A percentile compares a stretch with the other conserved stretches of the same genome.
These are phyloP conservation scores for Aptenodytes forsteri DNA, from an alignment of 2,113 vertebrate species.

Conservation along the genomic window DNA sequence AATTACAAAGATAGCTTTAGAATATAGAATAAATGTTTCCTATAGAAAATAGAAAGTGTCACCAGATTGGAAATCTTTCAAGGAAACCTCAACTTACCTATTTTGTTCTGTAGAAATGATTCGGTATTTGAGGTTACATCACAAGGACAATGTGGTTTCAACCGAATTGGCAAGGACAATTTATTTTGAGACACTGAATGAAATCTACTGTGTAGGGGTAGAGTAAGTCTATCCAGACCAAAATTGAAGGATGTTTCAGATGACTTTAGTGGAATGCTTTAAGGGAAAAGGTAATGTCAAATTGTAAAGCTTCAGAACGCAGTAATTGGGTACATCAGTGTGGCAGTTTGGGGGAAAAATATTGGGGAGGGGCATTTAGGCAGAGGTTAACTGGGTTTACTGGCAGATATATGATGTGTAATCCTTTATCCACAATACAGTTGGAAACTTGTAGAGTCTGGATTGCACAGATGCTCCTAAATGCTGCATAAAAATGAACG, in stretches of 20 bases:
- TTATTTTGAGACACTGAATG: background rate
- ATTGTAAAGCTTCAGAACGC: background rate
- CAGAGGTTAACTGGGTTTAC: background rate
- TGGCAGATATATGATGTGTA: background rate
- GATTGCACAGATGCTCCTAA: background rate
- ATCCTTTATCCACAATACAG: background rate
- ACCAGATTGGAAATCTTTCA: background rate
- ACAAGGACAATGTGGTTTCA: background rate
- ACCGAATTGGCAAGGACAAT: background rate
- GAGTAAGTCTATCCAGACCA: background rate
- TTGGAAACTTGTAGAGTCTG: background rate
- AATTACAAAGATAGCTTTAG: background rate
- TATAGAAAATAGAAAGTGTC: background rate
- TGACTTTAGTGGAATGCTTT: background rate
- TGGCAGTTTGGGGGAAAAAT: background rate
- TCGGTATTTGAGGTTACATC: background rate
- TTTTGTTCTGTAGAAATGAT: background rate
- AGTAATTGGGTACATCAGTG: background rate
- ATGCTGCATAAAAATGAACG: background rate
- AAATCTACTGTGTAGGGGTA: background rate
- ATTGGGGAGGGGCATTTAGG: background rate
- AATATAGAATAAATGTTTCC: background rate
- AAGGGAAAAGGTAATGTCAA: background rate
- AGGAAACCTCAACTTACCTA: background rate
- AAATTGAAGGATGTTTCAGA: background rate